These are phyloP conservation scores for Labia minor DNA, from an alignment of 2,888 invertebrate species.

Conservation along the genomic window DNA sequence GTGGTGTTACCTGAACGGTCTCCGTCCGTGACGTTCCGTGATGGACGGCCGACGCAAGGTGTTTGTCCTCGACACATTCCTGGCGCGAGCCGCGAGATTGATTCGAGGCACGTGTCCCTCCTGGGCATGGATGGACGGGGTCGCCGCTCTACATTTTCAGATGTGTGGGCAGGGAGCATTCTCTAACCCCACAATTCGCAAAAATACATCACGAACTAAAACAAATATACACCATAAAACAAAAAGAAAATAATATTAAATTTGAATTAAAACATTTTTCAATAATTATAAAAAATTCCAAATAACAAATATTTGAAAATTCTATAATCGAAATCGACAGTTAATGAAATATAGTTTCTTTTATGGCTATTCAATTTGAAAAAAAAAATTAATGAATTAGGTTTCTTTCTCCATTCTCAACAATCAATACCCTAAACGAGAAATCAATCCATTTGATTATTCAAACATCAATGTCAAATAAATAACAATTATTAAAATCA, in stretches of 20 bases:
- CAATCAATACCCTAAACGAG: neutral
- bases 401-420: too few relatives aligned
- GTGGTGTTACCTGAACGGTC: neutral
- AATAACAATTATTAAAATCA: constrained; percentile 13
- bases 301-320: too few relatives aligned
- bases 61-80: constrained; percentile 8
- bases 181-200: neutral
- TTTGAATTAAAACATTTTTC: neutral
- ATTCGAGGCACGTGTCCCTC: constrained; percentile 6
- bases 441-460: constrained; percentile 13
- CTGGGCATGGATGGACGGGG: neutral
- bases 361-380: too few relatives aligned
- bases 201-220: too few relatives aligned
- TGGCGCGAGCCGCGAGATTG: constrained; percentile 13
- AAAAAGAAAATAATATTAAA: neutral
- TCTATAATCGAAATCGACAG: too few relatives aligned
- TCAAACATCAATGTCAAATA: constrained; percentile 2
- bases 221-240: too few relatives aligned
- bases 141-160: neutral
- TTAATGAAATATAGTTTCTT: too few relatives aligned
- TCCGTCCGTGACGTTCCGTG: neutral
- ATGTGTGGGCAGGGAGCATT: neutral
- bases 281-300: too few relatives aligned
- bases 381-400: too few relatives aligned
- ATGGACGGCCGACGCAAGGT: constrained; percentile 8